These are phyloP conservation scores for Tribolium freemani DNA, from an alignment of 2,888 invertebrate species.

Conservation along the genomic window DNA sequence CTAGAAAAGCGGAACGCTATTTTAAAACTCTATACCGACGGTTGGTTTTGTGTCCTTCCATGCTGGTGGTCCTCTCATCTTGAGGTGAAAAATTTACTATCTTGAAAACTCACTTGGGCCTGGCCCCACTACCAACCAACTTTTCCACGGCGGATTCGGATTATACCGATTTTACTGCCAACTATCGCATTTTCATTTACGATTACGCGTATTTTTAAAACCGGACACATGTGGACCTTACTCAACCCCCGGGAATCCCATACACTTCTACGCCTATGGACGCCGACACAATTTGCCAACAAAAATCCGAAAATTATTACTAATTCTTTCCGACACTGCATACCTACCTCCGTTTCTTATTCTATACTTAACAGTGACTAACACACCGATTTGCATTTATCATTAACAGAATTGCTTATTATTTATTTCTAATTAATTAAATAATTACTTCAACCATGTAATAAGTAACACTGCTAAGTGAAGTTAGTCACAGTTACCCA, in stretches of 20 bases:
- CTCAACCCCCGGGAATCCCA: not conserved
- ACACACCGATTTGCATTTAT: conserved; percentile 17
- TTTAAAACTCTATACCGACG: not conserved
- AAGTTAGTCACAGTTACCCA: no score
- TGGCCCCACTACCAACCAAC: not conserved
- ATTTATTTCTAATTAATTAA: not conserved
- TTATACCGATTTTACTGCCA: not conserved
- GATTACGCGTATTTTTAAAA: not conserved
- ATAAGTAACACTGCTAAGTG: no score
- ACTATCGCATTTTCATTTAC: not conserved
- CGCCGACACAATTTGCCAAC: not conserved
- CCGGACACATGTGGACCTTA: not conserved
- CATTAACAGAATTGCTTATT: conserved; percentile 1
- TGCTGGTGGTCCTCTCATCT: not conserved
- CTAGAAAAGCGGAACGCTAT: conserved; percentile 48
- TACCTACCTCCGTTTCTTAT: conserved; percentile 30
- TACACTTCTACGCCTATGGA: not conserved
- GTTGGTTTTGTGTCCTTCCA: not conserved
- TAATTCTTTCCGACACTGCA: conserved; percentile 2
- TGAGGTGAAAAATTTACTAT: conserved; percentile 6
- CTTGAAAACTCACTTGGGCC: not conserved
- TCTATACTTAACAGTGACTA: conserved; percentile 36
- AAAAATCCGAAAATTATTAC: conserved; percentile 7
- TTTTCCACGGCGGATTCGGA: not conserved
- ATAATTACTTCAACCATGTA: no score